Evolutionary conservation across 64 coral and sea anemone genomes (phyloP), one percentile per base, ranked within the genome.

Genomic region (Stichodactyla helianthus): DNA sequence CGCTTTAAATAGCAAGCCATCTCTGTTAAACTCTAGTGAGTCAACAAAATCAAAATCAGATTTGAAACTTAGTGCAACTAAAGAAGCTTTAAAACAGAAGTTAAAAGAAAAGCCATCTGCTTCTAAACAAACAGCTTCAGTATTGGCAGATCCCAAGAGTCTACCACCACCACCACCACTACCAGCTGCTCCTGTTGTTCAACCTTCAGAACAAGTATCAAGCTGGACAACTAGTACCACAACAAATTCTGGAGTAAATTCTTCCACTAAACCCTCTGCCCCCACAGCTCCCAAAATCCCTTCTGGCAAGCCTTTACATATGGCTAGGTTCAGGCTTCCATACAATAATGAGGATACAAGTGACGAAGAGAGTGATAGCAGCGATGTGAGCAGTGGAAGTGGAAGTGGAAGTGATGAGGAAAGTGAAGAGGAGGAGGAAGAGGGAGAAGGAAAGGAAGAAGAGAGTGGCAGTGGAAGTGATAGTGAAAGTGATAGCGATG

Each of bases 281-380:
- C 14, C 25, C 0, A 55, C 71, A 31, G 71, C 85, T 15, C 88
- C 88, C 51, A 86, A 89, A 51, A 53, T 90, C 56, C 71, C 91
- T 10, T 97, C 94, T 25, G 97, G 93, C 51, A 99, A 99, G 71
- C 97, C 97, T 52, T 93, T 87, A 20, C 87, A 92, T 50, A 87
- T 99, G 20, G 93, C 93, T 17, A 82, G 93, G 3, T 99, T 99
- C 77, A 82, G 90, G n/a, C 86, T 86, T 50, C 85, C 87, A 16
- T 94, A 83, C 31, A 87, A 89, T 27, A 92, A 93, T 61, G 85
- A 92, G 58, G 93, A 95, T 61, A 95, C 93, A 26, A 99, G 97
- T 80, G 93, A 94, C 78, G 93, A 99, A 88, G 97, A 99, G 26
- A 94, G 89, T 77, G 92, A 91, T 51, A 93, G 93, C 52, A 95